Evolutionary conservation across 2,888 invertebrate species (phyloP).

Genomic region (Stegophylla sp.): DNA sequence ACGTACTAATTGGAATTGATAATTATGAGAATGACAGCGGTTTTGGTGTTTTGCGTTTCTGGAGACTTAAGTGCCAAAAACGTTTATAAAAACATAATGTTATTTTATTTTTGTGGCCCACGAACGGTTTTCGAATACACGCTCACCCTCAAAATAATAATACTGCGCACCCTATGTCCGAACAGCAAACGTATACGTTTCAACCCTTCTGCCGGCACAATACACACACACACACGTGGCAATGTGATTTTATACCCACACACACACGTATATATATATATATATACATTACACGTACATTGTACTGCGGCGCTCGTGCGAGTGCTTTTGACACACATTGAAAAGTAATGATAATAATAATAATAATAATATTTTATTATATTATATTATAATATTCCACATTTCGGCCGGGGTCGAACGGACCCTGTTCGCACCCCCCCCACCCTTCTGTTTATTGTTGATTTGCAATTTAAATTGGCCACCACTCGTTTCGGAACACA

Average conservation of each 20-base stretch:
- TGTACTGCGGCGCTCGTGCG: not conserved
- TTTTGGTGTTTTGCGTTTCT: too few relatives aligned
- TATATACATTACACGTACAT: slow-evolving; percentile 12
- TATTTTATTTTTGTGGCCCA: too few relatives aligned
- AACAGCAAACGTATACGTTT: slow-evolving; percentile 13
- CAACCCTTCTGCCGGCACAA: slow-evolving; percentile 16
- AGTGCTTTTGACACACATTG: slow-evolving; percentile 3
- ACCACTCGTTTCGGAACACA: not conserved
- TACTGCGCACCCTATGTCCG: not conserved
- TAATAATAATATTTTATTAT: not conserved
- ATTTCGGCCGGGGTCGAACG: not conserved
- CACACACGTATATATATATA: not conserved
- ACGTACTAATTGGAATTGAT: too few relatives aligned
- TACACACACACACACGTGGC: not conserved
- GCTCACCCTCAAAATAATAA: not conserved
- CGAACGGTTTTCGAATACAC: slow-evolving; percentile 8
- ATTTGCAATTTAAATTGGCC: slow-evolving; percentile 49
- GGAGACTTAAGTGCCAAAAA: too few relatives aligned
- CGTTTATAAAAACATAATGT: too few relatives aligned
- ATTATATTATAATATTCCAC: slow-evolving; percentile 18
- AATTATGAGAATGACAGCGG: too few relatives aligned
- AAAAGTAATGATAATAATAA: slow-evolving; percentile 15
- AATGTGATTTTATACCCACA: not conserved
- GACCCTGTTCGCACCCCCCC: not conserved
- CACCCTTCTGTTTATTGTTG: not conserved